phyloP scores from a whole-genome alignment of 2,113 vertebrate genomes.

The Pristiophorus japonicus region DNA sequence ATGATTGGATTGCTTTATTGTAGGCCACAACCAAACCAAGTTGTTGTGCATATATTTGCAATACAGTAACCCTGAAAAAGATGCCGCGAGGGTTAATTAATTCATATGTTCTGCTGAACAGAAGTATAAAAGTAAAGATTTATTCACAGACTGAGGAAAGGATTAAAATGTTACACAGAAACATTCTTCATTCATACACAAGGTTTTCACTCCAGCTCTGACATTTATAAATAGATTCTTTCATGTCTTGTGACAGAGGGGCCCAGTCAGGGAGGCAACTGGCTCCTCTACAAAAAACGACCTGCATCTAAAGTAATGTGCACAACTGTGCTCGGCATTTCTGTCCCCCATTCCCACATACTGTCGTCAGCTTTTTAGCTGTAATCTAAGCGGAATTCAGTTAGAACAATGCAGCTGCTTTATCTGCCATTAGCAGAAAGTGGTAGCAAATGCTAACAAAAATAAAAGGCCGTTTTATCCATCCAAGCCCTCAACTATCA shows the following conservation, averaged over 20 bases:
- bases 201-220: slow-evolving; percentile 27
- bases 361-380: slow-evolving; percentile 21
- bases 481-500: slow-evolving; percentile 1
- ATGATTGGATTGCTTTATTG: neutral
- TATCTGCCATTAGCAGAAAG: slow-evolving; percentile 20
- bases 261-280: slow-evolving; percentile 29
- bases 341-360: slow-evolving; percentile 34
- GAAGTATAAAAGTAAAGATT: slow-evolving; percentile 33
- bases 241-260: slow-evolving; percentile 32
- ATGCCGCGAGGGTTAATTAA: neutral
- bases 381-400: slow-evolving; percentile 29
- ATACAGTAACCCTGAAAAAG: neutral
- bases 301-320: slow-evolving; percentile 32
- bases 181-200: slow-evolving; percentile 27
- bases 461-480: neutral
- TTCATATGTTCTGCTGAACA: slow-evolving; percentile 14
- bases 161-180: slow-evolving; percentile 28
- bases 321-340: slow-evolving; percentile 32
- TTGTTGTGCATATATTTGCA: neutral
- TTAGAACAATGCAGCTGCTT: slow-evolving; percentile 36
- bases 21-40: neutral
- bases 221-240: slow-evolving; percentile 38
- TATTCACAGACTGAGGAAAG: slow-evolving; percentile 21
- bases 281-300: slow-evolving; percentile 15
- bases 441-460: slow-evolving; percentile 21